A percentile compares a stretch with the other conserved stretches of the same genome.
phyloP scores from a whole-genome alignment of 1,140 invertebrate genomes.

The Phymorhynchus buccinoides region DNA sequence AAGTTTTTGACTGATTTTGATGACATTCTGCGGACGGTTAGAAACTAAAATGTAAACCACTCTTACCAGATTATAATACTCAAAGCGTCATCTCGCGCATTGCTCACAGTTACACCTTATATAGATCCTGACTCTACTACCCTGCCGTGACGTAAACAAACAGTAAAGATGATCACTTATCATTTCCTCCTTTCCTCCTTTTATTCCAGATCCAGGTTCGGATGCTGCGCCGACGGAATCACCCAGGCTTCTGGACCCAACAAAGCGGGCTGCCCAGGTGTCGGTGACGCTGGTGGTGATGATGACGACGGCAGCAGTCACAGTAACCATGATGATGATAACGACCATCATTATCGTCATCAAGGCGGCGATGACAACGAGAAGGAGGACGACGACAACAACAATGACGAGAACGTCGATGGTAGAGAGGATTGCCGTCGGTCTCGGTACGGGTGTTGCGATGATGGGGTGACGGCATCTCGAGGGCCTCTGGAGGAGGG shows the following conservation, averaged over 20 bases:
- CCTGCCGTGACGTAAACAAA: not conserved
- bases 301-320: constrained; percentile 69
- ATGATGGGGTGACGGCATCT: constrained; percentile 71
- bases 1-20: not conserved
- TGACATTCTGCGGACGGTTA: too few species aligned
- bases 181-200: not conserved
- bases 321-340: not conserved
- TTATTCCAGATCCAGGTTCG: constrained; percentile 59
- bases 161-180: not conserved
- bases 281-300: not conserved
- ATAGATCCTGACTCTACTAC: not conserved
- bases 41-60: too few species aligned
- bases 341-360: too few species aligned
- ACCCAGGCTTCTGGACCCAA: constrained; percentile 59
- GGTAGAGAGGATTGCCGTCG: not conserved
- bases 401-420: constrained; percentile 57
- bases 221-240: constrained; percentile 66
- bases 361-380: not conserved
- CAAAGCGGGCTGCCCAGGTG: constrained; percentile 40
- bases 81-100: not conserved
- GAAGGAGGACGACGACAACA: constrained; percentile 70
- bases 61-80: not conserved
- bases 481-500: constrained; percentile 67
- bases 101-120: not conserved
- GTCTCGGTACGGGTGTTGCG: constrained; percentile 69